Conservation (phyloP, 2,113 vertebrate species). For the Labeo rohita region DNA sequence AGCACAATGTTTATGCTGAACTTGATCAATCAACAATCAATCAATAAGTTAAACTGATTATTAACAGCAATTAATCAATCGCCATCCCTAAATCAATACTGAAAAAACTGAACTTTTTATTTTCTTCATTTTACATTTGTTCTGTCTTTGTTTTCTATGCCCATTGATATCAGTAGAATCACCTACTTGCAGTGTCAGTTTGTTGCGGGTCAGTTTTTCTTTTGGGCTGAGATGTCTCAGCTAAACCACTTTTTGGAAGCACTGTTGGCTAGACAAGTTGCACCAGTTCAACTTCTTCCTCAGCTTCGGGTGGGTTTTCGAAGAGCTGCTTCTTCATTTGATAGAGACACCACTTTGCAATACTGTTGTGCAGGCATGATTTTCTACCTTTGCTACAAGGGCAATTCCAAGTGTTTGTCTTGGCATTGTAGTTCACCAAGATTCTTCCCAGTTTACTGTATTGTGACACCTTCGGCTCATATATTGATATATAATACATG, state of each 20-base stretch:
- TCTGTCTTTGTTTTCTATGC: not conserved
- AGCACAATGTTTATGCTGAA: too few species aligned
- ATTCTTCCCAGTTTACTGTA: slow-evolving; percentile 8
- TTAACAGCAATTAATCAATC: too few species aligned
- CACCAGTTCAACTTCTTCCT: not conserved
- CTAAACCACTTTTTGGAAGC: not conserved
- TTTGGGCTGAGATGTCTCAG: not conserved
- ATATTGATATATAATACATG: not conserved
- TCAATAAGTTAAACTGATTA: too few species aligned
- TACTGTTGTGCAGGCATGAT: not conserved
- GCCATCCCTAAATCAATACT: too few species aligned
- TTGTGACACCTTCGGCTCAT: not conserved
- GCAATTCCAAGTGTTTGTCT: not conserved
- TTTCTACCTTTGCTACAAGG: not conserved
- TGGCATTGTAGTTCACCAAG: not conserved
- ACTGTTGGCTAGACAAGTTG: not conserved
- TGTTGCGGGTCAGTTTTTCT: not conserved
- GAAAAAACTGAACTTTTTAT: too few species aligned
- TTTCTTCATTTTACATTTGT: too few species aligned
- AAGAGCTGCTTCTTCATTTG: slow-evolving; percentile 5
- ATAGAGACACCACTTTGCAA: not conserved
- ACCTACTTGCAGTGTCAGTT: not conserved
- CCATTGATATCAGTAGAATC: not conserved
- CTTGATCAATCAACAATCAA: too few species aligned
- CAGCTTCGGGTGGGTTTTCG: not conserved